phyloP scores from a whole-genome alignment of 1,140 invertebrate genomes.

The Manduca sexta region DNA sequence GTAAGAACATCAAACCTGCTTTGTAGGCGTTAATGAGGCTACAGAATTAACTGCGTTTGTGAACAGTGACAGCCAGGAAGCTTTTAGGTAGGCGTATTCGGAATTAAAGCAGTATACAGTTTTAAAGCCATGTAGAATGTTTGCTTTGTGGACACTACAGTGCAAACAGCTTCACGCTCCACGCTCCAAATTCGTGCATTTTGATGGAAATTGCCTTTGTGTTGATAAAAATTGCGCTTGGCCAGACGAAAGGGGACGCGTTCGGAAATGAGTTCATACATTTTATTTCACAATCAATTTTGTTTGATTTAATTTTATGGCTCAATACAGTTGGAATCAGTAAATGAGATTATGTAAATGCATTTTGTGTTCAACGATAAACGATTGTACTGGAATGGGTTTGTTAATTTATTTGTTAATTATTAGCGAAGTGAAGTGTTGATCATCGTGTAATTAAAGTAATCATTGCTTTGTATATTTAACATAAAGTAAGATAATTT shows the following conservation, averaged over 20 bases:
- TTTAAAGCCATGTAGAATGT: conserved; percentile 10
- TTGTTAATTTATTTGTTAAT: background rate
- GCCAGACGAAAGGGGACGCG: conserved; percentile 26
- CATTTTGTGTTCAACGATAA: conserved; percentile 3
- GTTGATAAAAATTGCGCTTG: conserved; percentile 43
- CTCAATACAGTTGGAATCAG: conserved; percentile 13
- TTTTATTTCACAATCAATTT: conserved; percentile 43
- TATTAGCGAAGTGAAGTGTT: background rate
- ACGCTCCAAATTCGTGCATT: conserved; percentile 41
- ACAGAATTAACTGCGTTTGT: too few relatives aligned
- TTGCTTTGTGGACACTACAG: conserved; percentile 8
- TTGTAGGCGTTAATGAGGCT: background rate
- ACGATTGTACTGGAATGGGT: background rate
- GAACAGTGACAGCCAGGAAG: too few relatives aligned
- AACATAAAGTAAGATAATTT: too few relatives aligned
- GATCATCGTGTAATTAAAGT: too few relatives aligned
- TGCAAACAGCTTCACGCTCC: conserved; percentile 27
- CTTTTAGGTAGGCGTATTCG: too few relatives aligned
- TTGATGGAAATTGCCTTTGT: conserved; percentile 52
- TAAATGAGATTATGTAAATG: conserved; percentile 22
- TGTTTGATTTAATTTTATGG: conserved; percentile 50
- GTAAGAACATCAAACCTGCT: too few relatives aligned
- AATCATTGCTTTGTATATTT: too few relatives aligned
- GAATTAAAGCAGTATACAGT: background rate
- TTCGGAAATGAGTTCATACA: conserved; percentile 52